Conservation (phyloP, 2,888 invertebrate species). For the Hirtodrosophila confusa region DNA sequence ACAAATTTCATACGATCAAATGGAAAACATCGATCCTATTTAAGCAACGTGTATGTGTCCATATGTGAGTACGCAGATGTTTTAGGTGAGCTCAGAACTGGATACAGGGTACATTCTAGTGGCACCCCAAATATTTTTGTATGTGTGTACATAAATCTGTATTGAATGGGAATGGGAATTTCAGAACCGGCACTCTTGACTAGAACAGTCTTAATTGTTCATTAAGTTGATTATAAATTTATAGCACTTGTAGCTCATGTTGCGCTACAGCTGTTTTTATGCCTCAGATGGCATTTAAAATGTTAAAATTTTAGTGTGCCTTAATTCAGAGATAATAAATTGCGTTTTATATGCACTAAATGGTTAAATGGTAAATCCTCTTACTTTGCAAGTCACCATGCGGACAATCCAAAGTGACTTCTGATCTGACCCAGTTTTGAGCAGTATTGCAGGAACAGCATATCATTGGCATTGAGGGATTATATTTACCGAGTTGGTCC, state of each 20-base stretch:
- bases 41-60: too few species aligned
- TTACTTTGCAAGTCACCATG: constrained; percentile 25
- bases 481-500: constrained; percentile 27
- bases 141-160: too few species aligned
- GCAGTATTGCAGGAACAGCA: constrained; percentile 31
- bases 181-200: too few species aligned
- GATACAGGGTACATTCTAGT: too few species aligned
- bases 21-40: too few species aligned
- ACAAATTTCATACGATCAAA: too few species aligned
- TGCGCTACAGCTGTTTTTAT: not conserved
- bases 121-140: too few species aligned
- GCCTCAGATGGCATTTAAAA: not conserved
- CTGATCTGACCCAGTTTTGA: constrained; percentile 52
- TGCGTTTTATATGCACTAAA: constrained; percentile 7
- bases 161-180: too few species aligned
- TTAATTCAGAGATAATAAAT: constrained; percentile 26
- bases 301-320: constrained; percentile 3
- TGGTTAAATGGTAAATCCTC: constrained; percentile 17
- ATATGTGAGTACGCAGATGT: too few species aligned
- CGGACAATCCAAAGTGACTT: constrained; percentile 26
- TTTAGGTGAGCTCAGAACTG: too few species aligned
- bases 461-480: constrained; percentile 36
- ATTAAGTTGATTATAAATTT: too few species aligned
- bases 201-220: too few species aligned
- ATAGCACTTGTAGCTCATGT: not conserved